Evolutionary conservation across 2,888 invertebrate genomes (phyloP).

Genomic region (Melinaea marsaeus): DNA sequence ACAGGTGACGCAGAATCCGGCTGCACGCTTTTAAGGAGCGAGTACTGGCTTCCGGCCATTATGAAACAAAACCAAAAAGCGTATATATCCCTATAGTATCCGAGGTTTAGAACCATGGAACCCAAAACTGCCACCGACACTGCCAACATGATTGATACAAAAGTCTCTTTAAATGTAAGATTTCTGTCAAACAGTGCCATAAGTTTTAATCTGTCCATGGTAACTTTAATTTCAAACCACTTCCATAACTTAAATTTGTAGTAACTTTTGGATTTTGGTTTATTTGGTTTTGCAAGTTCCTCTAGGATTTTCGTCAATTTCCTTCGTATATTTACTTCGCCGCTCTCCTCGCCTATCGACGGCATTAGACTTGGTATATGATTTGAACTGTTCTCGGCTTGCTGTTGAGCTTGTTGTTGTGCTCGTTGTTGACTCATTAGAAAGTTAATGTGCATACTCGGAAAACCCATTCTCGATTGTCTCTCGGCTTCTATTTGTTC

Average conservation of each 20-base stretch:
- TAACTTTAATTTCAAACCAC: conserved; percentile 84
- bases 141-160: conserved; percentile 89
- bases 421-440: conserved; percentile 65
- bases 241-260: conserved; percentile 87
- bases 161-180: conserved; percentile 87
- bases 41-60: conserved; percentile 99
- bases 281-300: conserved; percentile 73
- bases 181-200: conserved; percentile 96
- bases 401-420: conserved; percentile 54
- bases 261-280: conserved; percentile 79
- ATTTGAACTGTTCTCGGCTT: conserved; percentile 52
- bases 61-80: conserved; percentile 97
- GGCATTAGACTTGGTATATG: conserved; percentile 69
- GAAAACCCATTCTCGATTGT: conserved; percentile 68
- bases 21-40: conserved; percentile 97
- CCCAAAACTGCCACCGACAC: conserved; percentile 91
- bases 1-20: conserved; percentile 99
- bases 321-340: conserved; percentile 74
- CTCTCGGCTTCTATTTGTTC: conserved; percentile 72
- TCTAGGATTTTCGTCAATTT: conserved; percentile 77
- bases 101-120: conserved; percentile 87
- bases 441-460: conserved; percentile 73
- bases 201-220: conserved; percentile 94
- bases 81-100: conserved; percentile 93
- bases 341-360: conserved; percentile 76